Base-by-base conservation (phyloP, 2,888 invertebrate genomes). In the Mythimna loreyi region DNA sequence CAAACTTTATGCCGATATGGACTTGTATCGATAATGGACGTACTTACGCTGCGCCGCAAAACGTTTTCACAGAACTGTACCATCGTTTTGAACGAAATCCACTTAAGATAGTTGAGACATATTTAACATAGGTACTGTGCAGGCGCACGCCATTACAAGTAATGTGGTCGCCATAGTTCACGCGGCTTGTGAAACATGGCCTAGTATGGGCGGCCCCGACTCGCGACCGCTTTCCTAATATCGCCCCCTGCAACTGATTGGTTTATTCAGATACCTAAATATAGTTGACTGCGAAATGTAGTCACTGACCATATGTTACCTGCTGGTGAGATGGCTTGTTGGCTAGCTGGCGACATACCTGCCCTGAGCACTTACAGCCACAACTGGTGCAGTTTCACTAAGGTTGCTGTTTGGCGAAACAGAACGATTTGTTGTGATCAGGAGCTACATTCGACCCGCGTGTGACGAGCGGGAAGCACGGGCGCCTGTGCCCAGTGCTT, bases 171-270 rank as follows among this genome's bases (percentile, higher is more conserved):
- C 58, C 71, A 56, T 43, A 47, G 60, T 23, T 25, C 56, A 11
- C 21, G 43, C 16, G 53, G 21, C 19, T 59, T 45, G 72, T 43
- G 72, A 40, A 43, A 59, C 63, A 33, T 49, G 21, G 36, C 71
- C 53, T 36, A 36, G 25, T 58, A 47, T n/a, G 68, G 75, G 69
- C 45, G 23, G 52, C 47, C 25, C 33, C 53, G 30, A 33, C 1
- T 33, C 21, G 33, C 25, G 67, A 36, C 11, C 52, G 28, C 73
- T 53, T 53, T 33, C 76, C 61, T 76, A 52, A 76, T 36, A 61
- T 43, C 16, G 53, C 30, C 49, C 49, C 43, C 53, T 55, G 21
- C 28, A 23, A 30, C 36, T 50, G 45, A 71, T 74, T 70, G 63
- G 71, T 50, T 63, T 59, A 47, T 63, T 58, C 45, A 76, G 43